Evolutionary conservation across 37 sponge, comb jelly and placozoan species (phyloP), one percentile per base, ranked within the genome.

Genomic region (Halisarca cf. caerulea): DNA sequence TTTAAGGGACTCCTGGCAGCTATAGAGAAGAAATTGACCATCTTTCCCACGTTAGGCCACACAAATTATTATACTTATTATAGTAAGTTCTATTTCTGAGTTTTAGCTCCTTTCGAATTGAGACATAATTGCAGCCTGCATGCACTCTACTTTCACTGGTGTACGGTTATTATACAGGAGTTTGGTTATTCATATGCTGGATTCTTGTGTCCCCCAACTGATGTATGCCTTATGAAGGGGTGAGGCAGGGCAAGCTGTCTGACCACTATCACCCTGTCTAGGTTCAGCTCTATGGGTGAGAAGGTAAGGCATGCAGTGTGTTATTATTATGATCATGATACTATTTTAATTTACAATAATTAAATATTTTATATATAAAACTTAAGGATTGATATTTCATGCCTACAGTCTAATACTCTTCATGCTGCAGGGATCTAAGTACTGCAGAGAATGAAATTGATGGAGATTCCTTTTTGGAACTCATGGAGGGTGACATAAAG

Each of bases 201-300:
- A 14, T 64, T 64, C 66, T 23, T 64, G 66, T 64, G 27, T 64
- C 66, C 66, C 23, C 66, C 66, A 18, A 64, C 66, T 64, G 66
- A 64, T 64, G 66, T n/a, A 23, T 64, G 66, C 28, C 66, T 64
- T 23, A n/a, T 64, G 8, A 27, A 64, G 28, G 66, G 27, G 28
- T 18, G 66, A 55, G 11, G 57, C 57, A 11, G 17, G 23, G 8
- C 14, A n/a, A 27, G 28, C 66, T 64, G 28, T 64, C 66, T 27
- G 28, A 18, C 27, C 66, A 64, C 27, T 27, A 64, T 64, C 66
- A 64, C 25, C 66, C 66, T 24, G 66, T 64, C 23, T 27, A 64
- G 66, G 66, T 64, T 18, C 23, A 64, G 28, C 66, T 64, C 23
- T 64, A 64, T 64, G 28, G 66, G 9, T 27, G 14, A 64, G 28